phyloP scores from a whole-genome alignment of 2,113 vertebrate genomes.

The Dasyprocta punctata region DNA sequence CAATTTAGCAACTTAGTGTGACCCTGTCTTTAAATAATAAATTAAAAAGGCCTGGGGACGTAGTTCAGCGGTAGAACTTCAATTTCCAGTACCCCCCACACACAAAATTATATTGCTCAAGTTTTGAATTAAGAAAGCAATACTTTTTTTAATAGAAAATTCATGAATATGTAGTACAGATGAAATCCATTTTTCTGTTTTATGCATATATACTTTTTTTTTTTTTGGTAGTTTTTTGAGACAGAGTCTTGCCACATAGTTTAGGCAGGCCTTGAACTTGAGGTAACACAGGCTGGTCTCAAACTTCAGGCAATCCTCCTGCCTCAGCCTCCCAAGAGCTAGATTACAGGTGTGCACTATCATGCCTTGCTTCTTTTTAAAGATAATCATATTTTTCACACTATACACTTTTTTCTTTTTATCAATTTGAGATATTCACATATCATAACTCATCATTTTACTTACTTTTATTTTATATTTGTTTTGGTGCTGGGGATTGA shows the following conservation, averaged over 20 bases:
- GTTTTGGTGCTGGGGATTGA: neutral
- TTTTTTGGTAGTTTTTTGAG: neutral
- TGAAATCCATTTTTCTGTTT: neutral
- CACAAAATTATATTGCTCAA: neutral
- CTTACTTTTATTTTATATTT: neutral
- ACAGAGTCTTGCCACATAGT: neutral
- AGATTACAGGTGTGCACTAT: neutral
- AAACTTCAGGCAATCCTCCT: neutral
- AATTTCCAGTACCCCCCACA: neutral
- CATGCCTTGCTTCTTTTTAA: neutral
- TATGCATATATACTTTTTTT: neutral
- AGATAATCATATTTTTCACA: neutral
- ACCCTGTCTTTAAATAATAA: neutral
- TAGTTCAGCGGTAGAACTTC: neutral
- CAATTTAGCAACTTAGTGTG: neutral
- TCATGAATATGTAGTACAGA: neutral
- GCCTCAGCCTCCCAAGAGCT: neutral
- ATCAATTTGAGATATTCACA: slow-evolving; percentile 19
- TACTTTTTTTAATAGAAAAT: neutral
- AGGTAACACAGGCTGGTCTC: neutral
- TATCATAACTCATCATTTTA: neutral
- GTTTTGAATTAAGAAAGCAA: slow-evolving; percentile 17
- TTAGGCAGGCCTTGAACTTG: neutral
- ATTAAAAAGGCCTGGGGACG: neutral
- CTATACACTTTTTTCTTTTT: neutral